Conservation (phyloP, 2,888 invertebrate species). For the Anodontia alba region DNA sequence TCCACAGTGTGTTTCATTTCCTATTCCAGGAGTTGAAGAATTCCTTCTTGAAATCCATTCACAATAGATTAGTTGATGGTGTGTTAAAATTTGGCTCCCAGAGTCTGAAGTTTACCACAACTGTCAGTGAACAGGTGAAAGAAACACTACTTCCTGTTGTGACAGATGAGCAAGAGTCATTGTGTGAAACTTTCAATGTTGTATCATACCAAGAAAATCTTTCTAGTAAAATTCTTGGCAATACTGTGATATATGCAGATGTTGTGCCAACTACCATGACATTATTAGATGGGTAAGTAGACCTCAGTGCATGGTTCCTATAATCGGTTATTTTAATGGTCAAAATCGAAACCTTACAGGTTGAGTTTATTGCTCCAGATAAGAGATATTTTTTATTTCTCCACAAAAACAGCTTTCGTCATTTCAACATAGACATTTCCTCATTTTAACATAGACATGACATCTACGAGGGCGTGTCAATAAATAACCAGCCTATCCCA, state of each 20-base stretch:
- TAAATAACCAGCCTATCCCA: too few relatives aligned
- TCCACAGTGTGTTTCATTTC: too few relatives aligned
- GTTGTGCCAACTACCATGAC: slow-evolving; percentile 91
- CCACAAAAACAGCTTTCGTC: too few relatives aligned
- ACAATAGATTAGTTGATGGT: slow-evolving; percentile 66
- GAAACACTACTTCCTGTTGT: slow-evolving; percentile 68
- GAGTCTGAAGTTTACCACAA: slow-evolving; percentile 67
- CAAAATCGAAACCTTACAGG: too few relatives aligned
- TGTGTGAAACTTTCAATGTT: slow-evolving; percentile 61
- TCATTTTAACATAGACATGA: too few relatives aligned
- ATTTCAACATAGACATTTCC: too few relatives aligned
- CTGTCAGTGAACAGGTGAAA: slow-evolving; percentile 30
- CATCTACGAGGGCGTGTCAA: too few relatives aligned
- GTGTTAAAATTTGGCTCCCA: slow-evolving; percentile 67
- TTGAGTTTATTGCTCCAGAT: too few relatives aligned
- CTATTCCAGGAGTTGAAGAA: slow-evolving; percentile 37
- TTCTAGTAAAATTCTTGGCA: slow-evolving; percentile 90
- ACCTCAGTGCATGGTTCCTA: too few relatives aligned
- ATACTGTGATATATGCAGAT: slow-evolving; percentile 93
- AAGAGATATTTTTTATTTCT: too few relatives aligned
- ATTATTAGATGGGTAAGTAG: slow-evolving; percentile 86
- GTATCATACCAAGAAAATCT: slow-evolving; percentile 86
- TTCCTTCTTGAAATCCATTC: slow-evolving; percentile 51
- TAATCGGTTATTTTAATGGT: too few relatives aligned
- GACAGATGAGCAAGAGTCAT: slow-evolving; percentile 35